Evolutionary conservation across 1,140 invertebrate species (phyloP), one percentile per base, ranked within the genome.

Genomic region (Conus betulinus): DNA sequence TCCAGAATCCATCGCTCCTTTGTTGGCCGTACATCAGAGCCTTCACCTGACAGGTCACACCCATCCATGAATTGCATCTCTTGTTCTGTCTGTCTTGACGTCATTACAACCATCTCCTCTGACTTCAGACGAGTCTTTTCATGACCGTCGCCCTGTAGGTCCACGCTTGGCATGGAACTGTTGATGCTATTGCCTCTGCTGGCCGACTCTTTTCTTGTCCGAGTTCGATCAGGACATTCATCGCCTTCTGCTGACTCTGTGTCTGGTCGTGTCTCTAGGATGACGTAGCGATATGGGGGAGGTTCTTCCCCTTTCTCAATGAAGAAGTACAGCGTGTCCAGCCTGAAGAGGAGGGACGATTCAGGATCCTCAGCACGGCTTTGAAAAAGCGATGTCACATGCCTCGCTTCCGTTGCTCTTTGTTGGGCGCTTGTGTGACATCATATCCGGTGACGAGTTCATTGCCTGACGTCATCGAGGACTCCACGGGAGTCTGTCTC

Each of bases 361-460:
- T 85, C 60, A 10, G 84, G 84, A 57, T 85, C 84, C 39, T 85
- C 84, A 5, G 84, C 67, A 51, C 27, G 67, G 6, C 60, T 7
- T 71, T 63, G 67, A 25, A 71, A 85, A 20, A 85, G 25, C 20
- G 84, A 85, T 20, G 84, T 85, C 84, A 85, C 84, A 23, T 85
- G 84, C 23, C 84, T n/a, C 7, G 84, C 84, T 67, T 85, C 84
- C 20, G 60, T 85, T 0, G 84, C 84, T 67, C 84, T 71, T 7
- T 85, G 60, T 15, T 57, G 53, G 53, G 20, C 25, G 63, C 23
- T 85, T 17, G 25, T 17, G 25, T 67, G 57, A 39, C 57, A n/a
- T 85, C 84, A 51, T 85, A 85, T 23, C 84, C 57, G n/a, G 57
- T 71, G 84, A 85, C 84, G 8, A n/a, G 55, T 71, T 85, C 57